Evolutionary conservation across 2,888 invertebrate species (phyloP), one percentile per base, ranked within the genome.

Genomic region (Beris chalybata): DNA sequence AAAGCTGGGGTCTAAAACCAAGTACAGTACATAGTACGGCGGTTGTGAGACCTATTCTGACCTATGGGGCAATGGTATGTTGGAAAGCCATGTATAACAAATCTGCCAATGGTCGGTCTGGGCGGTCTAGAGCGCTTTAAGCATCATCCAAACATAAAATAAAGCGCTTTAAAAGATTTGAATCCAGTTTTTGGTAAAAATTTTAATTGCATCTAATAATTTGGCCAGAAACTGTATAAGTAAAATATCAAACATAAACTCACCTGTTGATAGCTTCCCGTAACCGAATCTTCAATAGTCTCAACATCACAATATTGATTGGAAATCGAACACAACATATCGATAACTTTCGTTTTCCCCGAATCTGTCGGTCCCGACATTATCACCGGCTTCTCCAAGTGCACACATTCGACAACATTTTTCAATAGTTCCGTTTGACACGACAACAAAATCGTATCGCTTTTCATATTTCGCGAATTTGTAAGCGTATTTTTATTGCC

Each of bases 261-360:
- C 59, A 85, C 84, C 89, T 99, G 99, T 84, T 99, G 99, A 81
- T 97, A 99, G 70, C 97, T 95, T 59, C 99, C 99, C 4, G 81
- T 81, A 0, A 81, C 79, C 0, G 81, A 80, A 70, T 81, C 81
- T 66, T 81, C 81, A 54, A 81, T 81, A 5, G 75, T 78, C 63
- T 81, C 81, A 45, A 76, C 75, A 55, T 78, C 74, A 54, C 77
- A 80, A 4, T 73, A 66, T 29, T 75, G 76, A 72, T 81, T 81
- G 4, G 77, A 76, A 0, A 81, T 71, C 4, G 73, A 73, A 56
- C 82, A 81, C 12, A 81, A 70, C 0, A 76, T 70, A 70, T 81
- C 76, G 4, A 81, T 75, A 0, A 78, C 64, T 72, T 81, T 81
- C 3, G 81, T 81, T 71, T 81, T 81, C 13, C 82, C 82, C 11